Conservation (phyloP, 2,888 invertebrate genomes). For the Ophion ellenae region DNA sequence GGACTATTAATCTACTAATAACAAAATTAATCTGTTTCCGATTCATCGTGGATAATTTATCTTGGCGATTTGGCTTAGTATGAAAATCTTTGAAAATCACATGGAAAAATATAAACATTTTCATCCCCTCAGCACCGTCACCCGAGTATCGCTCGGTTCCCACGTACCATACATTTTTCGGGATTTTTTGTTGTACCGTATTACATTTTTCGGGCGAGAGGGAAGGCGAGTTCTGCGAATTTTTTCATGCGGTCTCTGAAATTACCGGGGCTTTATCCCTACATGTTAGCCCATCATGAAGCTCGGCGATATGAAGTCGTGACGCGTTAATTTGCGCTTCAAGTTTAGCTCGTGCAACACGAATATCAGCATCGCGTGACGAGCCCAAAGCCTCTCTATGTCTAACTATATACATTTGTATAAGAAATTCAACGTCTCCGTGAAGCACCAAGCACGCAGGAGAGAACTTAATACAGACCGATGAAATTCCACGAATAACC, state of each 20-base stretch:
- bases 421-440: conserved; percentile 70
- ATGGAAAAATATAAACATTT: too few species aligned
- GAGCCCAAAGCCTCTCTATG: conserved; percentile 37
- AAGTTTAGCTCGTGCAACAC: conserved; percentile 68
- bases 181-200: not conserved
- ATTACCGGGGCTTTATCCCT: conserved; percentile 3
- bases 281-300: conserved; percentile 67
- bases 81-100: too few species aligned
- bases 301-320: conserved; percentile 74
- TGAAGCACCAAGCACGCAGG: conserved; percentile 66
- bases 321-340: conserved; percentile 79
- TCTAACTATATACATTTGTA: conserved; percentile 4
- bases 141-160: too few species aligned
- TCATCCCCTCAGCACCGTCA: too few species aligned
- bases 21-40: too few species aligned
- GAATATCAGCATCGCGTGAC: conserved; percentile 75
- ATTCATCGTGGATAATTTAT: too few species aligned
- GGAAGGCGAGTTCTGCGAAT: not conserved
- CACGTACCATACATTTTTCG: too few species aligned
- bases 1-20: too few species aligned
- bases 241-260: not conserved
- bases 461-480: conserved; percentile 70
- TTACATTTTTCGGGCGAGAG: not conserved
- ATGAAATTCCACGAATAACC: conserved; percentile 44
- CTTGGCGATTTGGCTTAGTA: too few species aligned